Evolutionary conservation across 2,888 invertebrate genomes (phyloP).

Genomic region (Hetaerina titia): DNA sequence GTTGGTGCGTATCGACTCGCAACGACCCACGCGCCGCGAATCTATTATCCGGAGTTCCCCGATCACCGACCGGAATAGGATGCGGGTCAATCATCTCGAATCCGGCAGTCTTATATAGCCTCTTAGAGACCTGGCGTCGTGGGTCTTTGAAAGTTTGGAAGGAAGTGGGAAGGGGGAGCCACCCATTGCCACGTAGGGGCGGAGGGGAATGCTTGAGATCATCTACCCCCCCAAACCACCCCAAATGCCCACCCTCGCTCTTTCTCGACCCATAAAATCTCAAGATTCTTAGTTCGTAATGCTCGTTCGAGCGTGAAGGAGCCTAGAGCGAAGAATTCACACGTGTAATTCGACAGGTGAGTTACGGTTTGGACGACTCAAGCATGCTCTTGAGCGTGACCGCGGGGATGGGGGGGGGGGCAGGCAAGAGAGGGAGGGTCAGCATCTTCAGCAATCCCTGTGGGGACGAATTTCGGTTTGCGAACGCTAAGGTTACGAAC

Average conservation of each 20-base stretch:
- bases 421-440: neutral
- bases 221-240: neutral
- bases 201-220: neutral
- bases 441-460: neutral
- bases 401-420: no score
- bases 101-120: neutral
- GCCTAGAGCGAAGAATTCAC: neutral
- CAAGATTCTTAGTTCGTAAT: neutral
- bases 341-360: neutral
- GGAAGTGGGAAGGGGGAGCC: no score
- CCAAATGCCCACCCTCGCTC: neutral
- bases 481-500: neutral
- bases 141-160: neutral
- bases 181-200: no score
- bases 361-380: neutral
- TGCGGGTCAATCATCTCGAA: conserved; percentile 15
- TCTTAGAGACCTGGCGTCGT: neutral
- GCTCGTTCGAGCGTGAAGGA: neutral
- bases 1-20: neutral
- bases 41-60: neutral
- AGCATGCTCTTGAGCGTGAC: neutral
- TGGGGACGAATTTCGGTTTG: neutral
- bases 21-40: conserved; percentile 25
- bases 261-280: neutral
- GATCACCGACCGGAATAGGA: neutral